These are phyloP conservation scores for Xiphias gladius DNA, from an alignment of 2,113 vertebrate species.

Conservation along the genomic window DNA sequence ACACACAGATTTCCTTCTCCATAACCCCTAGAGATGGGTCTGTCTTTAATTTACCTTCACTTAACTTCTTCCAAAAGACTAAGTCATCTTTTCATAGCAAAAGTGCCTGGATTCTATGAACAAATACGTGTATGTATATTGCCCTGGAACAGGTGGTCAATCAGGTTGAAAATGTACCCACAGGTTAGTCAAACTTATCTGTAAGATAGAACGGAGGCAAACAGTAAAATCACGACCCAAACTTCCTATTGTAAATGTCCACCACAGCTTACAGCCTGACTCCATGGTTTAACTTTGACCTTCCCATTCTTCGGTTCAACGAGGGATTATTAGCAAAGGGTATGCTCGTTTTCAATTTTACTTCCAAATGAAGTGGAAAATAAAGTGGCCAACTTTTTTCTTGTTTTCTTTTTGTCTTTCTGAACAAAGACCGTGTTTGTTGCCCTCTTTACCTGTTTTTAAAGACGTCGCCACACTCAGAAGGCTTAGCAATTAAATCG, in stretches of 20 bases:
- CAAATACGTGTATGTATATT: too few relatives aligned
- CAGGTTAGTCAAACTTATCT: not conserved
- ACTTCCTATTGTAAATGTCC: not conserved
- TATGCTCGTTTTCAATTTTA: not conserved
- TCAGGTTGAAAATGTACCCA: too few relatives aligned
- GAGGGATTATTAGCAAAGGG: too few relatives aligned
- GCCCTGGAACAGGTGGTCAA: too few relatives aligned
- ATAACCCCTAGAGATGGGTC: constrained; percentile 19
- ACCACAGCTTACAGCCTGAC: not conserved
- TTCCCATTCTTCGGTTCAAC: not conserved
- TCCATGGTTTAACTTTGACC: not conserved
- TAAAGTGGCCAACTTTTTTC: not conserved
- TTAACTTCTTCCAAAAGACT: constrained; percentile 52
- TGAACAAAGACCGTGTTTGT: not conserved
- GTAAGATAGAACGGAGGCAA: not conserved
- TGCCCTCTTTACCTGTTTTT: not conserved
- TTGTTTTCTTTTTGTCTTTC: not conserved
- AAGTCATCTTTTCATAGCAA: constrained; percentile 14
- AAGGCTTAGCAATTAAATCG: too few relatives aligned
- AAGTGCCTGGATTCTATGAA: not conserved
- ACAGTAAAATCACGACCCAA: not conserved
- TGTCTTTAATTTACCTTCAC: constrained; percentile 66
- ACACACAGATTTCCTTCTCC: constrained; percentile 16
- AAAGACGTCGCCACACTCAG: not conserved
- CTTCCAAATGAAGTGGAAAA: not conserved